A percentile compares a stretch with the other conserved stretches of the same genome.
Conservation (phyloP, 2,888 invertebrate genomes). For the Tiliacea citrago region DNA sequence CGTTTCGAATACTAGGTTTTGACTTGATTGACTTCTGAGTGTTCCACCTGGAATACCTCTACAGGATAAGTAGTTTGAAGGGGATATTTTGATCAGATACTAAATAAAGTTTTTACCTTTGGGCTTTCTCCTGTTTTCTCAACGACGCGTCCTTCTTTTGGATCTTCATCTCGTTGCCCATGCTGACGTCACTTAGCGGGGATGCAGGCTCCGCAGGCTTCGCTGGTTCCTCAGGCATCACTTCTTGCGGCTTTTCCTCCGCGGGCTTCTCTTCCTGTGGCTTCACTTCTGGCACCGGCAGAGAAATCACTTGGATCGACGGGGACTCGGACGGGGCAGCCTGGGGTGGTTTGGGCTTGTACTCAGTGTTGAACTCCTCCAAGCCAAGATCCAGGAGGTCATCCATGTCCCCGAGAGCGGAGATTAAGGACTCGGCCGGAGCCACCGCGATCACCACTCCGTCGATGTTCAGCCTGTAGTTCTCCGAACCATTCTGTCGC, state of each 20-base stretch:
- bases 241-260: slow-evolving; percentile 60
- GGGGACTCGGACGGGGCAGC: slow-evolving; percentile 46
- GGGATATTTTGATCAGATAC: background rate
- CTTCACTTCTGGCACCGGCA: slow-evolving; percentile 55
- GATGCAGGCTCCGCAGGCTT: slow-evolving; percentile 67
- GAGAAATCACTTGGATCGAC: slow-evolving; percentile 29
- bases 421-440: slow-evolving; percentile 91
- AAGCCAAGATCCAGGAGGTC: slow-evolving; percentile 81
- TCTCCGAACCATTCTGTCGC: slow-evolving; percentile 94
- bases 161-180: slow-evolving; percentile 73
- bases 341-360: slow-evolving; percentile 70
- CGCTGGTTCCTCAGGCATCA: slow-evolving; percentile 61
- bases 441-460: slow-evolving; percentile 93
- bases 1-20: background rate
- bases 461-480: slow-evolving; percentile 93
- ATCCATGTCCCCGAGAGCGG: slow-evolving; percentile 89
- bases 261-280: slow-evolving; percentile 51
- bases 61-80: background rate
- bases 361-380: slow-evolving; percentile 69
- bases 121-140: slow-evolving; percentile 83
- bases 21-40: background rate
- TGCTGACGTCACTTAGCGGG: slow-evolving; percentile 77
- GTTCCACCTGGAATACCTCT: background rate
- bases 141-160: slow-evolving; percentile 79
- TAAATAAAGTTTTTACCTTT: slow-evolving; percentile 78